phyloP scores from a whole-genome alignment of 2,888 invertebrate genomes.

The Timema podura region DNA sequence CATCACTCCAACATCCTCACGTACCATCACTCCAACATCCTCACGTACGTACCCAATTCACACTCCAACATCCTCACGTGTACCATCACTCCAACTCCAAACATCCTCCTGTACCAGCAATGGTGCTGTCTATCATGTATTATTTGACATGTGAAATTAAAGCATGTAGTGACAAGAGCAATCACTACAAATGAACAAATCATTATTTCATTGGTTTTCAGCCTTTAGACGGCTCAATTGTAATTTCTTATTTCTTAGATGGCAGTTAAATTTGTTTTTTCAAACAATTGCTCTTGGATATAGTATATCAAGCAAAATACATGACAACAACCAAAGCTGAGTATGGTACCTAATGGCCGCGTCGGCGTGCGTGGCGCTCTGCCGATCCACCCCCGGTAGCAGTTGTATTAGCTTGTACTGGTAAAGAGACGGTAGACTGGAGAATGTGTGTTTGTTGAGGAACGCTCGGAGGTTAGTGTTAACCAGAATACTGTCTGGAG shows the following conservation, averaged over 20 bases:
- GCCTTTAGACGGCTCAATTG: neutral
- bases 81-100: too few relatives aligned
- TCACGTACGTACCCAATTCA: too few relatives aligned
- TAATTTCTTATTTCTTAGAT: neutral
- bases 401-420: slow-evolving; percentile 90
- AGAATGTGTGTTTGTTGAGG: slow-evolving; percentile 89
- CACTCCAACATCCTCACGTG: too few relatives aligned
- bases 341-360: slow-evolving; percentile 42
- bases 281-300: neutral
- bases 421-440: slow-evolving; percentile 78
- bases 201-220: neutral
- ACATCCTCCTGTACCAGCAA: too few relatives aligned
- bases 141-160: too few relatives aligned
- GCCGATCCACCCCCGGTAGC: slow-evolving; percentile 84
- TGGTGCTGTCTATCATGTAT: too few relatives aligned
- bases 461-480: slow-evolving; percentile 86
- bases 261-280: neutral
- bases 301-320: neutral
- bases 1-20: too few relatives aligned
- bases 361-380: slow-evolving; percentile 35
- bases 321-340: slow-evolving; percentile 20
- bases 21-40: too few relatives aligned
- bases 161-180: too few relatives aligned
- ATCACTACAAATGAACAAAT: slow-evolving; percentile 1
- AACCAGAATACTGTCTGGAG: slow-evolving; percentile 91